A percentile compares a stretch with the other conserved stretches of the same genome.
Evolutionary conservation across 2,113 vertebrate genomes (phyloP).

Genomic region (Ancistrus triradiatus): DNA sequence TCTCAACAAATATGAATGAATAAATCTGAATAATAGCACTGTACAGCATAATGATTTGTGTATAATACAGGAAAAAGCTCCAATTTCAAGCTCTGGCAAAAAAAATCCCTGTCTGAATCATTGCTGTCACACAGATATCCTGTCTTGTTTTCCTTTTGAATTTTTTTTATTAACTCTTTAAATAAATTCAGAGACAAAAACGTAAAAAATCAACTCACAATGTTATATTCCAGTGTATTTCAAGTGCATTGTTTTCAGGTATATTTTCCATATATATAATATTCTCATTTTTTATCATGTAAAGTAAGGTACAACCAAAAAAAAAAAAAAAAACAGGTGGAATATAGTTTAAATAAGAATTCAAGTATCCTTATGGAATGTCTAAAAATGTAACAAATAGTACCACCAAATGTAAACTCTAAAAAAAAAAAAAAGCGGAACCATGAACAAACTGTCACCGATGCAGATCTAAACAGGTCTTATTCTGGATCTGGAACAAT

Average conservation of each 20-base stretch:
- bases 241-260: conserved; percentile 97
- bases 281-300: conserved; percentile 87
- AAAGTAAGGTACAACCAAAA: conserved; percentile 82
- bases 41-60: too few species aligned
- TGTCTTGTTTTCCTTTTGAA: conserved; percentile 90
- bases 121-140: conserved; percentile 74
- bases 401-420: conserved; percentile 98
- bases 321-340: conserved; percentile 78
- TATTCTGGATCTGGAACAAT: conserved; percentile 60
- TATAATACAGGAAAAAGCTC: too few species aligned
- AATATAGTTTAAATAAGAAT: conserved; percentile 99
- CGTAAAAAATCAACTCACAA: conserved; percentile 89
- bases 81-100: too few species aligned
- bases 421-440: conserved; percentile 64
- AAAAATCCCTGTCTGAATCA: conserved; percentile 43
- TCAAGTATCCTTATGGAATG: conserved; percentile 99
- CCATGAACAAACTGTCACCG: conserved; percentile 75
- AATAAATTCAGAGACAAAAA: conserved; percentile 97
- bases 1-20: too few species aligned
- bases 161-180: too few species aligned
- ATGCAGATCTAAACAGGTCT: conserved; percentile 76
- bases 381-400: conserved; percentile 87
- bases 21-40: too few species aligned
- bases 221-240: conserved; percentile 99
- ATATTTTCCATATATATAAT: conserved; percentile 76